Percentiles rank a stretch among this genome's conserved stretches.
These are phyloP conservation scores for Oscheius sp. DNA, from an alignment of 2,888 invertebrate genomes.

Conservation along the genomic window DNA sequence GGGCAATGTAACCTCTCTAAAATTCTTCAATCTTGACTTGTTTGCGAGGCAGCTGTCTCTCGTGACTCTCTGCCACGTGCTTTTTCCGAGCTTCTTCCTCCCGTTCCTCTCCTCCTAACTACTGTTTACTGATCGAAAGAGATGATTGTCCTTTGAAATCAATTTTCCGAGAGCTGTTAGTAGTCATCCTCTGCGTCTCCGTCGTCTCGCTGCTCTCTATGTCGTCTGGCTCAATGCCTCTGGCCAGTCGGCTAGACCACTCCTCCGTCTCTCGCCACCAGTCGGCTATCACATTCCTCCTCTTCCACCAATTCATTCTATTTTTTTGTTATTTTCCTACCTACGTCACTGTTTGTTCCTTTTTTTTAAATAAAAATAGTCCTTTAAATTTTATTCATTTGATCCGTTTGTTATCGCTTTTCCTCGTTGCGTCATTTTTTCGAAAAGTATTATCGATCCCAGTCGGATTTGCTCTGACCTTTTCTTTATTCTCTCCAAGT, in stretches of 20 bases:
- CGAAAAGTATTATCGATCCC: too few relatives aligned
- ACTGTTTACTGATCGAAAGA: too few relatives aligned
- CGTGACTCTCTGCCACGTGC: neutral
- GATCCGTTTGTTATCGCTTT: too few relatives aligned
- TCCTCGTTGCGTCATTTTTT: too few relatives aligned
- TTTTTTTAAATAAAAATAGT: neutral
- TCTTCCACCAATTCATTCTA: neutral
- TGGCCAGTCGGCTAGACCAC: neutral
- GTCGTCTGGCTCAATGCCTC: neutral
- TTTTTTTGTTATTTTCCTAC: neutral
- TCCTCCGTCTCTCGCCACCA: neutral
- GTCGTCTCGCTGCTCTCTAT: neutral
- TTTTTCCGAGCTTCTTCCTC: too few relatives aligned
- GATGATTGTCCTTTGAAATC: too few relatives aligned
- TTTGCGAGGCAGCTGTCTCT: neutral
- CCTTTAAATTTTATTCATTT: too few relatives aligned
- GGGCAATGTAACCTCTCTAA: too few relatives aligned
- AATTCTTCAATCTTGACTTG: neutral
- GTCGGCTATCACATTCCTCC: slow-evolving; percentile 18
- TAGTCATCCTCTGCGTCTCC: neutral
- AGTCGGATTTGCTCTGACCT: too few relatives aligned
- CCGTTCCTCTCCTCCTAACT: too few relatives aligned
- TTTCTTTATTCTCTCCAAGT: too few relatives aligned
- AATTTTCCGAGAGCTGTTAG: neutral
- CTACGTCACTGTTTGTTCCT: too few relatives aligned